Evolutionary conservation across 2,797 vertebrate species (phyloP).

Genomic region (Morus bassanus): DNA sequence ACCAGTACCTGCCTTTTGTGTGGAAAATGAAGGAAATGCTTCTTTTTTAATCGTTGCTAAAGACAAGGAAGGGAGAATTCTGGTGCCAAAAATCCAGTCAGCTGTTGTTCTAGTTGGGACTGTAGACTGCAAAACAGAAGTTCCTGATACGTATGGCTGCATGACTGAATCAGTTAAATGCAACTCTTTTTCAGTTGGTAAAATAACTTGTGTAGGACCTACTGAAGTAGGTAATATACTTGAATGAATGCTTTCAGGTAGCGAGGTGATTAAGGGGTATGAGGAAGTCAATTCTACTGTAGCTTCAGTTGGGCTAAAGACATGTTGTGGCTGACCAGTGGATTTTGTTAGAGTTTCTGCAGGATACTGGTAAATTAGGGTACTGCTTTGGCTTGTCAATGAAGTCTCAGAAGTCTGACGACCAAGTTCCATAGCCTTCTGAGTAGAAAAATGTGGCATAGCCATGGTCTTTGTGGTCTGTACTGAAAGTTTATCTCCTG

Average conservation of each 20-base stretch:
- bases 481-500: not conserved
- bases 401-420: constrained; percentile 51
- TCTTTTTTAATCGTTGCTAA: not conserved
- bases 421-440: constrained; percentile 1
- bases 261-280: not conserved
- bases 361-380: constrained; percentile 14
- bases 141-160: not conserved
- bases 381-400: constrained; percentile 52
- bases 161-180: constrained; percentile 33
- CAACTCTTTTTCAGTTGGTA: not conserved
- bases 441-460: constrained; percentile 44
- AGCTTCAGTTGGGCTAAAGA: not conserved
- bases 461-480: not conserved
- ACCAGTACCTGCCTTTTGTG: not conserved
- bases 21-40: not conserved
- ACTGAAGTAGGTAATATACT: not conserved
- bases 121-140: constrained; percentile 13
- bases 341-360: not conserved
- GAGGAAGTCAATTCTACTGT: not conserved
- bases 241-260: not conserved
- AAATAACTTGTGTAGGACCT: not conserved
- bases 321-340: constrained; percentile 27
- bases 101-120: not conserved
- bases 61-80: not conserved
- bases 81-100: not conserved